phyloP scores from a whole-genome alignment of 2,888 invertebrate species.

The Drosophila yooni region DNA sequence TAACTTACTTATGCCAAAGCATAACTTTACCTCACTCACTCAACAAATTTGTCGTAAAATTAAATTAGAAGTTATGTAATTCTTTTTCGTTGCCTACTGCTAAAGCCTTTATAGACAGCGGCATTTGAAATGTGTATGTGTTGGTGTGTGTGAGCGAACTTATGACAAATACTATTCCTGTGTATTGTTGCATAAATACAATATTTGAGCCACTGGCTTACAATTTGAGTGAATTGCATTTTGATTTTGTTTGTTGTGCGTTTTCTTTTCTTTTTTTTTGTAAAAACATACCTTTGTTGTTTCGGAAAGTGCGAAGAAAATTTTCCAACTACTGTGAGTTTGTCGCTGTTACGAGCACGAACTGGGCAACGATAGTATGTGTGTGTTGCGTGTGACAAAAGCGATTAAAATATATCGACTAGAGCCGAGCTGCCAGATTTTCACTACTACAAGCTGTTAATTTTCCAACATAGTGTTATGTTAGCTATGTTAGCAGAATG shows the following conservation, averaged over 20 bases:
- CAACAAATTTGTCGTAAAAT: conserved; percentile 42
- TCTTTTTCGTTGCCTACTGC: conserved; percentile 66
- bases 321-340: conserved; percentile 67
- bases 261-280: conserved; percentile 1
- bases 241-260: conserved; percentile 35
- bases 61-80: conserved; percentile 72
- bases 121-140: conserved; percentile 41
- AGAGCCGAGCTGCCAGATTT: conserved; percentile 32
- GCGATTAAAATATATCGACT: conserved; percentile 42
- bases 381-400: conserved; percentile 9
- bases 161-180: conserved; percentile 55
- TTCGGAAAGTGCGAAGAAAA: conserved; percentile 73
- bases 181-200: conserved; percentile 57
- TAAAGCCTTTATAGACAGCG: conserved; percentile 56
- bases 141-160: conserved; percentile 42
- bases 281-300: conserved; percentile 78
- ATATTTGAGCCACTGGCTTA: conserved; percentile 44
- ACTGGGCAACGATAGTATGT: conserved; percentile 45
- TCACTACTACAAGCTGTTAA: neutral
- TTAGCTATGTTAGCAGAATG: neutral
- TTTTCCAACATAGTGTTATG: neutral
- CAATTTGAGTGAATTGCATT: conserved; percentile 47
- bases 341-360: conserved; percentile 65
- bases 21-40: conserved; percentile 40
- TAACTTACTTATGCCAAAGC: conserved; percentile 65